Percentiles rank a stretch among this genome's conserved stretches.
phyloP scores from a whole-genome alignment of 2,888 invertebrate genomes.

The Mesoligia furuncula region DNA sequence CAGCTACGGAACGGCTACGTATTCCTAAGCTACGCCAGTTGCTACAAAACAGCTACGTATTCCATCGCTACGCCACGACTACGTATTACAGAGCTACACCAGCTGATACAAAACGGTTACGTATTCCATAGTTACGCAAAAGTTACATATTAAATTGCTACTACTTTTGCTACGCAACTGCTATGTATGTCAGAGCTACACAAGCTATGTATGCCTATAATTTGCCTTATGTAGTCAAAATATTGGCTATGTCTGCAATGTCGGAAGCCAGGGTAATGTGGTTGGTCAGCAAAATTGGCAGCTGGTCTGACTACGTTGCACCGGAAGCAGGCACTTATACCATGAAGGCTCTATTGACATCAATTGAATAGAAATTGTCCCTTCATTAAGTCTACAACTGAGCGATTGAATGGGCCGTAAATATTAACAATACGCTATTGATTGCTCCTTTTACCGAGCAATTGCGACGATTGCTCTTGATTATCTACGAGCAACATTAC shows the following conservation, averaged over 20 bases:
- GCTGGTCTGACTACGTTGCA: neutral
- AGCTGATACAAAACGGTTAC: neutral
- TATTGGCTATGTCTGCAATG: neutral
- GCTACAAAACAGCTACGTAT: neutral
- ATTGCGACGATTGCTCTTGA: conserved; percentile 45
- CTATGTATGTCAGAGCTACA: neutral
- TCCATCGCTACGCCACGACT: neutral
- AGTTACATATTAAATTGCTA: neutral
- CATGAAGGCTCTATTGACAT: neutral
- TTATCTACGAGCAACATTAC: conserved; percentile 34
- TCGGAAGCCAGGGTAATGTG: neutral
- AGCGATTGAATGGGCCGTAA: conserved; percentile 28
- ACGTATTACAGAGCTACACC: neutral
- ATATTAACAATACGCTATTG: conserved; percentile 34
- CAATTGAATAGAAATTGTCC: conserved; percentile 17
- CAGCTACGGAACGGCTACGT: neutral
- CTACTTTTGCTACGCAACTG: too few relatives aligned
- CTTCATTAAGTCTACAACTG: conserved; percentile 2
- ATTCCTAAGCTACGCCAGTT: too few relatives aligned
- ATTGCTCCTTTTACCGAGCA: conserved; percentile 42
- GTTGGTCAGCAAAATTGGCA: neutral
- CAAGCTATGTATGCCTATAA: neutral
- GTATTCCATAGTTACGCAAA: neutral
- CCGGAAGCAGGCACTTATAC: neutral
- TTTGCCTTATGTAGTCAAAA: neutral